phyloP scores from a whole-genome alignment of 2,888 invertebrate genomes.

The Sycophila texana region DNA sequence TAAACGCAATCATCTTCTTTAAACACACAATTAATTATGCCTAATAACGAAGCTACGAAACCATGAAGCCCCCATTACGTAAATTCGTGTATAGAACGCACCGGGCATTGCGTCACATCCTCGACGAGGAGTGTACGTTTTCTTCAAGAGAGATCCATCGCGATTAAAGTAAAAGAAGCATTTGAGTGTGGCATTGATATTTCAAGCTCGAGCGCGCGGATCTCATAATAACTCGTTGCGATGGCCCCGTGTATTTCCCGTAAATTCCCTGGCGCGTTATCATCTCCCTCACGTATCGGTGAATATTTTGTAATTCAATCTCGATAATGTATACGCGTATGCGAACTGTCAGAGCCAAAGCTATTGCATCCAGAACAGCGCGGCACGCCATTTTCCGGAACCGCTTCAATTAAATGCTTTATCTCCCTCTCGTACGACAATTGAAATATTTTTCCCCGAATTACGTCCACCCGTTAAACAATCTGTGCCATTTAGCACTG shows the following conservation, averaged over 20 bases:
- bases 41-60: conserved; percentile 5
- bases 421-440: not conserved
- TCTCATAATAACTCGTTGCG: conserved; percentile 18
- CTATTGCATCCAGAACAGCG: too few species aligned
- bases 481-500: too few species aligned
- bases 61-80: conserved; percentile 1
- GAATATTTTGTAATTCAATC: conserved; percentile 28
- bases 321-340: conserved; percentile 3
- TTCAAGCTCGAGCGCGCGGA: not conserved
- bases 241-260: conserved; percentile 11
- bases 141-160: conserved; percentile 19
- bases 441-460: not conserved
- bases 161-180: conserved; percentile 13
- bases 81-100: not conserved
- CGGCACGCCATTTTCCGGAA: not conserved
- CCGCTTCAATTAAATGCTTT: conserved; percentile 14
- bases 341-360: not conserved
- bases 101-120: not conserved
- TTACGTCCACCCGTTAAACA: too few species aligned
- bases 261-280: conserved; percentile 7
- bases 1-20: not conserved
- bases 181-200: not conserved
- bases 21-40: not conserved
- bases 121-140: not conserved
- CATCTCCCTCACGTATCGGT: not conserved